Evolutionary conservation across 2,888 invertebrate species (phyloP).

Genomic region (Balanococcus diminutus): DNA sequence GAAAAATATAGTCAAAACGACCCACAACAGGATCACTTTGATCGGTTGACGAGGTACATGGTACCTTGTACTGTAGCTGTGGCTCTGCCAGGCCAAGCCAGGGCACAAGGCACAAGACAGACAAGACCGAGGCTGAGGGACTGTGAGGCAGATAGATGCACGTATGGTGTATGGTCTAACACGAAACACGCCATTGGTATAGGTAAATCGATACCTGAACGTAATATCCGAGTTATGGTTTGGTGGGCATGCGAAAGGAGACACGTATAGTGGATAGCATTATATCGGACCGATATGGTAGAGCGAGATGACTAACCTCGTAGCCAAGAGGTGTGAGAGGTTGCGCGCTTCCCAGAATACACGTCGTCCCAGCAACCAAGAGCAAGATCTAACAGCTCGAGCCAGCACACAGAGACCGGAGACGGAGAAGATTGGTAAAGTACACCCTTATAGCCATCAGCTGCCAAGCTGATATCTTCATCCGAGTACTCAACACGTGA

Average conservation of each 20-base stretch:
- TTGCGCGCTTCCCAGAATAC: conserved; percentile 27
- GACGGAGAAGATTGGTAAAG: conserved; percentile 2
- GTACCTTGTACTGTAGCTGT: too few species aligned
- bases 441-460: conserved; percentile 47
- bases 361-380: too few species aligned
- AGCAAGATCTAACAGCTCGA: too few species aligned
- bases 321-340: conserved; percentile 41
- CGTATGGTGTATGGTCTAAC: neutral
- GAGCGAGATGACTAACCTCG: too few species aligned
- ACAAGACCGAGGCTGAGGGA: too few species aligned
- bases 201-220: conserved; percentile 10
- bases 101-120: too few species aligned
- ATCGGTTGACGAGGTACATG: neutral
- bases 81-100: too few species aligned
- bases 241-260: neutral
- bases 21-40: neutral
- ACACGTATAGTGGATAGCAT: neutral
- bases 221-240: neutral
- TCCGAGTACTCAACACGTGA: neutral
- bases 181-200: neutral
- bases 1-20: neutral
- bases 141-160: neutral
- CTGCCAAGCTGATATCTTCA: conserved; percentile 52
- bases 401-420: neutral
- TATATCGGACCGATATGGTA: neutral